A percentile compares a stretch with the other conserved stretches of the same genome.
Conservation (phyloP, 2,797 vertebrate species). For the Lophotriccus pileatus region DNA sequence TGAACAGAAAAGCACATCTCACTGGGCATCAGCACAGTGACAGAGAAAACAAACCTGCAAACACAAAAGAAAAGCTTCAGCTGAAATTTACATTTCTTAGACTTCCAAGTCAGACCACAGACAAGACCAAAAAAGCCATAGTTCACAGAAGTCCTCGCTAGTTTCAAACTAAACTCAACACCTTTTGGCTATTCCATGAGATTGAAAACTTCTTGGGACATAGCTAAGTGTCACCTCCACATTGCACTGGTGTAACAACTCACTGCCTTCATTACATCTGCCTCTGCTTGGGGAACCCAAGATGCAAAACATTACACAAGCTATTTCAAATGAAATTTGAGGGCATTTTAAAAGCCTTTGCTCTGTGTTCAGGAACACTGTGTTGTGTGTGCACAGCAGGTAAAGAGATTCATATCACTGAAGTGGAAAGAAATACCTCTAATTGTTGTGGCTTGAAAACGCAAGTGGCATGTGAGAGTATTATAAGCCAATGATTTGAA, state of each 20-base stretch:
- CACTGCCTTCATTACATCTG: background rate
- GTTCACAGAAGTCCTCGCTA: background rate
- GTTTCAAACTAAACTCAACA: background rate
- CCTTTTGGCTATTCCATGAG: background rate
- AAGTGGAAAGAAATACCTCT: background rate
- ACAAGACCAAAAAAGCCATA: background rate
- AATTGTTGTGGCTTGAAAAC: background rate
- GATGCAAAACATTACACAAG: background rate
- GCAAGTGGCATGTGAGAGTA: background rate
- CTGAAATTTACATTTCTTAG: background rate
- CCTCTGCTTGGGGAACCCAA: background rate
- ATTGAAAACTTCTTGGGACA: background rate
- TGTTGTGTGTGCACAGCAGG: background rate
- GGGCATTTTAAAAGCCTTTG: background rate
- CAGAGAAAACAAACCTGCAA: background rate
- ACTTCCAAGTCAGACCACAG: background rate
- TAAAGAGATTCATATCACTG: background rate
- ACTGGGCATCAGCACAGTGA: fast-evolving
- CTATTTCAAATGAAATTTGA: background rate
- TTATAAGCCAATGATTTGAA: background rate
- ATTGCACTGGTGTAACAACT: fast-evolving
- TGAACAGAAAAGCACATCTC: fast-evolving
- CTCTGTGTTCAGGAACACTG: background rate
- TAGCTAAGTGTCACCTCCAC: background rate
- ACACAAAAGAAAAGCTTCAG: background rate